Percentiles rank a stretch among this genome's conserved stretches.
phyloP scores from a whole-genome alignment of 2,797 vertebrate species.

The Glyptemys insculpta region DNA sequence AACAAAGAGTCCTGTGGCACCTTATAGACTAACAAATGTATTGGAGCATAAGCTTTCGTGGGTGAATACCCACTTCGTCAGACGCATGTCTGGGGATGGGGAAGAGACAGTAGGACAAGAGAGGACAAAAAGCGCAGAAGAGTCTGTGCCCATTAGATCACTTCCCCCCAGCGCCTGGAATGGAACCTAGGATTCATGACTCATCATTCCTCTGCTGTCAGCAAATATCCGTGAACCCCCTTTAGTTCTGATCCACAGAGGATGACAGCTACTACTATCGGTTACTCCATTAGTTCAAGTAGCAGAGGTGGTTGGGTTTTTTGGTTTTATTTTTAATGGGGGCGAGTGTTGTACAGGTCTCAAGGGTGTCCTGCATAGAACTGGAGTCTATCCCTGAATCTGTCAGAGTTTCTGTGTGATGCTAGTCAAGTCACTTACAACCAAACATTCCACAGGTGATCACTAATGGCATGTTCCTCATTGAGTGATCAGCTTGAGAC shows the following conservation, averaged over 20 bases:
- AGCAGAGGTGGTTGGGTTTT: background rate
- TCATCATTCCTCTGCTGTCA: background rate
- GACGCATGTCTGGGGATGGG: no score
- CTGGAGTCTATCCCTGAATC: background rate
- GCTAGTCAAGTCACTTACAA: background rate
- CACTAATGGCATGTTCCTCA: background rate
- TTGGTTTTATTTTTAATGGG: background rate
- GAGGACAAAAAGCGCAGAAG: background rate
- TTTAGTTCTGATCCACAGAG: background rate
- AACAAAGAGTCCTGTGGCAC: no score
- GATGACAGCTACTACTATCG: background rate
- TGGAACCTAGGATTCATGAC: background rate
- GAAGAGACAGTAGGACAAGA: no score
- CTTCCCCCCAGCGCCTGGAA: background rate
- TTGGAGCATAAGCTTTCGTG: no score
- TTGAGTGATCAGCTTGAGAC: background rate
- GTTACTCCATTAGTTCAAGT: background rate
- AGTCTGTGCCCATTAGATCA: background rate
- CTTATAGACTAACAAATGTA: no score
- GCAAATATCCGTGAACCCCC: background rate
- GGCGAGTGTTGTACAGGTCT: background rate
- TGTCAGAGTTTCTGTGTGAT: background rate
- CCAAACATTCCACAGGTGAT: background rate
- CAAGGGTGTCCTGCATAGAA: background rate
- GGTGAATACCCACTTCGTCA: no score